Percentiles rank a stretch among this genome's conserved stretches.
Evolutionary conservation across 2,113 vertebrate species (phyloP).

Genomic region (Isurus oxyrinchus): DNA sequence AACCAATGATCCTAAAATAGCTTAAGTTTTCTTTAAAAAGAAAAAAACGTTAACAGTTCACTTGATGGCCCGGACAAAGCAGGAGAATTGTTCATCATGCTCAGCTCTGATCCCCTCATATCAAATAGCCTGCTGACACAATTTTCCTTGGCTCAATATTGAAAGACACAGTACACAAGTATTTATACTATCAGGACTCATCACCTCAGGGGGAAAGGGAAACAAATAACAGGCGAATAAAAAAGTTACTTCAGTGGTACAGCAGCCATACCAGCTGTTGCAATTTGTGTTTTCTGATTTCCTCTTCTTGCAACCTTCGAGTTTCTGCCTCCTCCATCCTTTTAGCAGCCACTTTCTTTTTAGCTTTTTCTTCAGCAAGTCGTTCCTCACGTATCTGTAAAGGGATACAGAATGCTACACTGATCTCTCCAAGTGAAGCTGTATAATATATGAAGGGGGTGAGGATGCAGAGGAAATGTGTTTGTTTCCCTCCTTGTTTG

Average conservation of each 20-base stretch:
- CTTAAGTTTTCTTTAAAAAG: background rate
- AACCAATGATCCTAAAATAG: background rate
- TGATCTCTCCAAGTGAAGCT: background rate
- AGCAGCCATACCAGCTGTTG: conserved; percentile 62
- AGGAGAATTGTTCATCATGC: background rate
- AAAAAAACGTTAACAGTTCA: background rate
- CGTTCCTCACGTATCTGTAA: conserved; percentile 68
- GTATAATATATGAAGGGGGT: background rate
- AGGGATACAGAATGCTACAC: background rate
- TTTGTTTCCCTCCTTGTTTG: background rate
- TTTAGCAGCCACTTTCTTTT: conserved; percentile 65
- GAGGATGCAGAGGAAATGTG: background rate
- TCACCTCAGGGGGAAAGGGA: background rate
- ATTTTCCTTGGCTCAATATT: background rate
- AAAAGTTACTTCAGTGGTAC: background rate
- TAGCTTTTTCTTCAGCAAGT: conserved; percentile 77
- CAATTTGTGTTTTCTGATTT: conserved; percentile 63
- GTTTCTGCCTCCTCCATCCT: conserved; percentile 77
- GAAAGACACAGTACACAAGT: background rate
- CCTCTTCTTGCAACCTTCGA: conserved; percentile 74
- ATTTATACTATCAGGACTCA: background rate
- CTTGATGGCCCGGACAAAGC: background rate
- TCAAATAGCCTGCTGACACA: background rate
- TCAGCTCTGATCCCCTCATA: background rate
- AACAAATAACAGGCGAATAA: background rate